These are phyloP conservation scores for Eriosoma lanigerum DNA, from an alignment of 1,140 invertebrate species.

Conservation along the genomic window DNA sequence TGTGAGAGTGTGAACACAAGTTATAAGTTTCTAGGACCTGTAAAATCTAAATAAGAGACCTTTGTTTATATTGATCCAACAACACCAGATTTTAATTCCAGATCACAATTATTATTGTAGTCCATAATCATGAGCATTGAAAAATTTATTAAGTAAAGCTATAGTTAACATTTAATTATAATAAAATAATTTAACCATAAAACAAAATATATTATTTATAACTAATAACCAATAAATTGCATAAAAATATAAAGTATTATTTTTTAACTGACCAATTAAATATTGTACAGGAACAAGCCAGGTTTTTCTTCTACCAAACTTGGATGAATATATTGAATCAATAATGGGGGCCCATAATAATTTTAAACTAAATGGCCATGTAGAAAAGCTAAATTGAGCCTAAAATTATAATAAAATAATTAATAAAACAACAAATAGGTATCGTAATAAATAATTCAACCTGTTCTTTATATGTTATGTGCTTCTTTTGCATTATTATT, in stretches of 20 bases:
- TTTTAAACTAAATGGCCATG: constrained; percentile 98
- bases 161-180: too few relatives aligned
- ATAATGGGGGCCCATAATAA: constrained; percentile 97
- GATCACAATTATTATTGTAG: too few relatives aligned
- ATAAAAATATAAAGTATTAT: neutral
- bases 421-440: neutral
- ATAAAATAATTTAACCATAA: too few relatives aligned
- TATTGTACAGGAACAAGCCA: constrained; percentile 96
- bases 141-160: too few relatives aligned
- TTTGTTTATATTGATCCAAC: too few relatives aligned
- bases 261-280: constrained; percentile 65
- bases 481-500: constrained; percentile 89
- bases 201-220: too few relatives aligned
- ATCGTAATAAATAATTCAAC: constrained; percentile 56
- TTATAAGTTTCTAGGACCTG: too few relatives aligned
- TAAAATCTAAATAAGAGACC: too few relatives aligned
- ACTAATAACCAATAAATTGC: too few relatives aligned
- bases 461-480: constrained; percentile 85
- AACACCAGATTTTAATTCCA: too few relatives aligned
- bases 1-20: too few relatives aligned
- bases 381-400: constrained; percentile 96
- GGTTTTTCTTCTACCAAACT: constrained; percentile 91
- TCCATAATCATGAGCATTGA: too few relatives aligned
- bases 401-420: constrained; percentile 62
- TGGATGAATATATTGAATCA: constrained; percentile 81